Base-by-base conservation (phyloP, 2,888 invertebrate genomes). In the Bugula neritina region DNA sequence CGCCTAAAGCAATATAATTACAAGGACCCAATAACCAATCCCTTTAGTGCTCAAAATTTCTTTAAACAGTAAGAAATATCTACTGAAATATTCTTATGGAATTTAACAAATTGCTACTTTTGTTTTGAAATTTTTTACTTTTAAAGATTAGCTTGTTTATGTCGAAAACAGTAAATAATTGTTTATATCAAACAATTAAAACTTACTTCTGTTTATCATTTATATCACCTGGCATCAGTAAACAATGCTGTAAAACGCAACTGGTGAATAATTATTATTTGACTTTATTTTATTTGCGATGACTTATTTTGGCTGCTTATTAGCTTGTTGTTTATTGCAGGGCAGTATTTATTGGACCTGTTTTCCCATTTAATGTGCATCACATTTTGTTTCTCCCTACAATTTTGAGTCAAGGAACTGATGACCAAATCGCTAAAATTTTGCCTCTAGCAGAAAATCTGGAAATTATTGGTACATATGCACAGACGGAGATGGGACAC, bases 401-500 rank as follows among this genome's bases (percentile, higher is more conserved):
- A 0, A 84, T 97, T 54, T 89, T 93, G 89, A 93, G 93, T 0
- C 94, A 94, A 84, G 94, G 90, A 1, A 91, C 91, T 0, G 87
- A 90, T 71, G 92, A 94, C 72, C 97, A 97, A 81, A 92, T 92
- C 83, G 90, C 90, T 0, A 89, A 91, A 80, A 97, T 95, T 95
- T 87, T 94, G 72, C 88, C 90, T 34, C 88, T 89, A 78, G 93
- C 94, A 0, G 91, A 93, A 88, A 89, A 88, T 75, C 90, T 91
- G 75, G 89, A 90, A 76, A 92, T 97, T 73, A 89, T 96, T 77
- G 95, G 96, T 72, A 94, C 95, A 27, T 97, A 97, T 83, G 96
- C 95, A 54, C 96, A 96, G 90, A 97, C 96, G 0, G 96, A 97
- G 85, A 85, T 97, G 72, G 96, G 96, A 0, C 96, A 97, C 84